Percentiles rank a stretch among this genome's conserved stretches.
Conservation (phyloP, 37 sponge, comb jelly and placozoan species). For the Spongilla lacustris region DNA sequence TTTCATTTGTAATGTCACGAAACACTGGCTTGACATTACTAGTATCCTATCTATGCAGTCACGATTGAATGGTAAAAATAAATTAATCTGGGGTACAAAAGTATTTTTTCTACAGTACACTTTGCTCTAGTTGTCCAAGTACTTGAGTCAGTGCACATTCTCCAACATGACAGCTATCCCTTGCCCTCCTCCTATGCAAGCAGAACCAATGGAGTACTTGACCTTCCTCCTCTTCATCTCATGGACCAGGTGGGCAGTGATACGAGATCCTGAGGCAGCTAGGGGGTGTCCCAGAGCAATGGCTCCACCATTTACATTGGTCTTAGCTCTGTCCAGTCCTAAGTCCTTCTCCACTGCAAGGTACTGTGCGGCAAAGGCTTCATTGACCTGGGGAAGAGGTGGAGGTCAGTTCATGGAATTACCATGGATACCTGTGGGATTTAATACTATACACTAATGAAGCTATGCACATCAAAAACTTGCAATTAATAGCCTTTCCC, state of each 20-base stretch:
- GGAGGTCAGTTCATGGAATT: too few species aligned
- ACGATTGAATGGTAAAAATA: too few species aligned
- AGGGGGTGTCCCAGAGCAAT: constrained; percentile 98
- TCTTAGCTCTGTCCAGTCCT: constrained; percentile 79
- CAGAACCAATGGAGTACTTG: constrained; percentile 89
- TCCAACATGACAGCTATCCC: constrained; percentile 96
- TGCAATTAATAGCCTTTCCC: too few species aligned
- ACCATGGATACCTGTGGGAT: too few species aligned
- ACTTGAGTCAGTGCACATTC: constrained; percentile 44
- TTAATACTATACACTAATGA: neutral
- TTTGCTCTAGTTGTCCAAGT: too few species aligned
- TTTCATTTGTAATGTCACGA: too few species aligned
- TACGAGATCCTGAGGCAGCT: constrained; percentile 91
- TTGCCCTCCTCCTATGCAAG: constrained; percentile 99
- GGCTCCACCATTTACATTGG: constrained; percentile 95
- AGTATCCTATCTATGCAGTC: too few species aligned
- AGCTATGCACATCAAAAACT: too few species aligned
- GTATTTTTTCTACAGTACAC: too few species aligned
- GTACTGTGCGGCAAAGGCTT: constrained; percentile 97
- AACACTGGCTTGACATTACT: too few species aligned
- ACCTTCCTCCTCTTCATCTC: constrained; percentile 72
- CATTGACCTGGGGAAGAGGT: constrained; percentile 80
- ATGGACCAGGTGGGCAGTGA: constrained; percentile 90
- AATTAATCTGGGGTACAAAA: too few species aligned
- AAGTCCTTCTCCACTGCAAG: constrained; percentile 93